Evolutionary conservation across 2,113 vertebrate species (phyloP), one percentile per base, ranked within the genome.

Genomic region (Rousettus leschenaultii): DNA sequence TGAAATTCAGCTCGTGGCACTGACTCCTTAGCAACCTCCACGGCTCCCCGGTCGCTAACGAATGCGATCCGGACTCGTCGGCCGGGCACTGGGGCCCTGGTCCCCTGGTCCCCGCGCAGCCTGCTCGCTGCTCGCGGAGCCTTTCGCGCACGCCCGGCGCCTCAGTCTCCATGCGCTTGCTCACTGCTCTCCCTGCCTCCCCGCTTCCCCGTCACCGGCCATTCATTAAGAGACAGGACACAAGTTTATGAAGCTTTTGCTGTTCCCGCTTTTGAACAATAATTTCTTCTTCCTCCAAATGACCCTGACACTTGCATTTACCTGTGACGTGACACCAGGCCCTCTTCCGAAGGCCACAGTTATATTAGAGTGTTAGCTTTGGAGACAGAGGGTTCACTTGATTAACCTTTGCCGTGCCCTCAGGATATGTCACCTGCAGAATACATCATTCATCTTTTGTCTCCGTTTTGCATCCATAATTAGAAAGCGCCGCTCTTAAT

Each of bases 111-210:
- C 55, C 35, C 40, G 16, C 11, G 35, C 3, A 75, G 77, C 19
- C 24, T 66, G 16, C 22, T 22, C 7, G 63, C 57, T 57, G 63
- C 57, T 57, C 22, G 19, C 11, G 5, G 26, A 38, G 22, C 55
- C 68, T 30, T 77, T 28, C 0, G 3, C 3, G 15, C 26, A 35
- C 15, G 11, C 3, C 3, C 6, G 18, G 6, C 2, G 19, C 7
- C 71, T 24, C 26, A 8, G 28, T 71, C 55, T 78, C 43, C 26
- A 6, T 16, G 12, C 12, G 24, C 28, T 51, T 18, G 12, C 30
- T 26, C 21, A 2, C 33, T 26, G 14, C 16, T 28, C 74, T 71
- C 33, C 51, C 51, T 51, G 51, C 51, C 51, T 16, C 51, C 12
- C 24, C 15, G 30, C 4, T 10, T n/a, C 3, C 2, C 15, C 7